A percentile compares a stretch with the other conserved stretches of the same genome.
Evolutionary conservation across 1,140 invertebrate genomes (phyloP).

Genomic region (Caerostris darwini): DNA sequence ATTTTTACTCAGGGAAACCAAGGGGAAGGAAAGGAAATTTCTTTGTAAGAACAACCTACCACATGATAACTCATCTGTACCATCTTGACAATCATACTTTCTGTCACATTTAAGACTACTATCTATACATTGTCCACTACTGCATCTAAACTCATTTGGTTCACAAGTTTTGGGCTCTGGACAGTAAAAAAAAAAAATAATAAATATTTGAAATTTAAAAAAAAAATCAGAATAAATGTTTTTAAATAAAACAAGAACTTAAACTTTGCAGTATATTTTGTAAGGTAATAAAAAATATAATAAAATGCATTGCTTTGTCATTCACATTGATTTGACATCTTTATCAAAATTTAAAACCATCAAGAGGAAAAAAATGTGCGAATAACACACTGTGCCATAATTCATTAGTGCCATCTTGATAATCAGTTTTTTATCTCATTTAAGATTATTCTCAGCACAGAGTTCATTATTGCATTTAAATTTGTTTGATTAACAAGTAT

Average conservation of each 20-base stretch:
- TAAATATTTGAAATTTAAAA: slow-evolving; percentile 1
- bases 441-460: slow-evolving; percentile 80
- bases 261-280: too few species aligned
- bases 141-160: slow-evolving; percentile 80
- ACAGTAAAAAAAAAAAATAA: background rate
- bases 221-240: background rate
- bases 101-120: slow-evolving; percentile 79
- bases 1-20: background rate
- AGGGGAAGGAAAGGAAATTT: background rate
- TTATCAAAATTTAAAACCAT: too few species aligned
- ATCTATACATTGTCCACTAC: slow-evolving; percentile 81
- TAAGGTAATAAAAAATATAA: too few species aligned
- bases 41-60: slow-evolving; percentile 81
- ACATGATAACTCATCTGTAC: slow-evolving; percentile 83
- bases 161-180: slow-evolving; percentile 78
- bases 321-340: too few species aligned
- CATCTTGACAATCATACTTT: slow-evolving; percentile 82
- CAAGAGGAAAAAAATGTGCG: too few species aligned
- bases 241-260: too few species aligned
- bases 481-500: slow-evolving; percentile 76
- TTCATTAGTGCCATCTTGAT: slow-evolving; percentile 82
- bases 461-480: slow-evolving; percentile 83
- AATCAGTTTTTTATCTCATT: slow-evolving; percentile 85
- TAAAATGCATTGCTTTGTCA: too few species aligned
- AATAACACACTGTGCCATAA: background rate